phyloP scores from a whole-genome alignment of 1,140 invertebrate species.

The Cydia fagiglandana region DNA sequence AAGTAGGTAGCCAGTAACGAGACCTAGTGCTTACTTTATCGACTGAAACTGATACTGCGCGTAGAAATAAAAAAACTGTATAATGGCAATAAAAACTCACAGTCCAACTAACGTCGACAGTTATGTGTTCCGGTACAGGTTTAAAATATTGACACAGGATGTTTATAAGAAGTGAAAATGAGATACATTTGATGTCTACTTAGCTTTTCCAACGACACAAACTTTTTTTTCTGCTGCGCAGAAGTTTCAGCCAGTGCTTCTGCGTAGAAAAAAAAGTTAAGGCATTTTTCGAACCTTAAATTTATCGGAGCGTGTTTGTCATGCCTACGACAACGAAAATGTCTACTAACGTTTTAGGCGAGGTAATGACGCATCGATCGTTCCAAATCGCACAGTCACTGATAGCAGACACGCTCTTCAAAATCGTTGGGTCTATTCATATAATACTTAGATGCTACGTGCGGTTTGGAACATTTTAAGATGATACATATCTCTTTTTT shows the following conservation, averaged over 20 bases:
- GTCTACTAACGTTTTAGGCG: slow-evolving; percentile 37
- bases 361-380: slow-evolving; percentile 44
- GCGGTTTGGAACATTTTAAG: slow-evolving; percentile 27
- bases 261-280: not conserved
- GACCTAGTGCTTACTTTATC: slow-evolving; percentile 30
- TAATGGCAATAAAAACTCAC: slow-evolving; percentile 11
- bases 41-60: slow-evolving; percentile 15
- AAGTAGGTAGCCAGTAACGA: slow-evolving; percentile 27
- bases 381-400: slow-evolving; percentile 41
- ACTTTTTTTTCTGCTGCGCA: not conserved
- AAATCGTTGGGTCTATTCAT: slow-evolving; percentile 32
- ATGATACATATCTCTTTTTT: slow-evolving; percentile 25
- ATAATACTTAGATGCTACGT: not conserved
- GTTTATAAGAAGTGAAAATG: not conserved
- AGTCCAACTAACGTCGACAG: not conserved
- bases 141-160: not conserved
- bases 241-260: slow-evolving; percentile 7
- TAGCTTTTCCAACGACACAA: not conserved
- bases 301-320: slow-evolving; percentile 29
- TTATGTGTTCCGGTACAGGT: slow-evolving; percentile 1
- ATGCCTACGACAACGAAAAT: slow-evolving; percentile 31
- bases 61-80: slow-evolving; percentile 20
- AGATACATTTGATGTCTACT: not conserved
- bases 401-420: slow-evolving; percentile 40
- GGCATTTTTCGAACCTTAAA: slow-evolving; percentile 3